Percentiles rank a stretch among this genome's conserved stretches.
Evolutionary conservation across 2,888 invertebrate genomes (phyloP).

Genomic region (Luperina nickerlii): DNA sequence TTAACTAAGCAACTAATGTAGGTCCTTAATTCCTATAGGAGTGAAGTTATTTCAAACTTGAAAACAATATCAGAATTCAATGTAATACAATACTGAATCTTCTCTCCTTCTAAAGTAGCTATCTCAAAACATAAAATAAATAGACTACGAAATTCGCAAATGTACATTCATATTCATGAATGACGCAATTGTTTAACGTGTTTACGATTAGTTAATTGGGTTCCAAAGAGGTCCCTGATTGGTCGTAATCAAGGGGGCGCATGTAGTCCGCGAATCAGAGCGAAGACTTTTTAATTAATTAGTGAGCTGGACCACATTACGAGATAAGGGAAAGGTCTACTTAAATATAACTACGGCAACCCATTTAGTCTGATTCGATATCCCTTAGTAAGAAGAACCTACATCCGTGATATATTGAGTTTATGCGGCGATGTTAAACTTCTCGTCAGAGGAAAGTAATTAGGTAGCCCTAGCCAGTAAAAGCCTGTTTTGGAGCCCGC

Average conservation of each 20-base stretch:
- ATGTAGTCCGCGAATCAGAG: slow-evolving; percentile 39
- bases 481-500: slow-evolving; percentile 35
- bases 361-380: slow-evolving; percentile 60
- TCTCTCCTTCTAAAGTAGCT: slow-evolving; percentile 7
- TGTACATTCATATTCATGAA: slow-evolving; percentile 65
- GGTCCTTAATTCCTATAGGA: background rate
- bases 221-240: slow-evolving; percentile 49
- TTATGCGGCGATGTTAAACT: slow-evolving; percentile 31
- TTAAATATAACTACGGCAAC: slow-evolving; percentile 61
- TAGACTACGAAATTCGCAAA: slow-evolving; percentile 37
- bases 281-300: slow-evolving; percentile 67
- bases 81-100: slow-evolving; percentile 6
- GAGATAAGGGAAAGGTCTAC: slow-evolving; percentile 60
- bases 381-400: slow-evolving; percentile 25
- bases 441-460: slow-evolving; percentile 52
- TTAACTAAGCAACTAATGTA: background rate
- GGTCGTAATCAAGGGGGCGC: slow-evolving; percentile 54
- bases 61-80: slow-evolving; percentile 27
- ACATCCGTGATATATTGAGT: slow-evolving; percentile 39
- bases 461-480: slow-evolving; percentile 39
- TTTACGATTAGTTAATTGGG: slow-evolving; percentile 61
- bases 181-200: slow-evolving; percentile 53
- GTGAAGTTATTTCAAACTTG: slow-evolving; percentile 1
- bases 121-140: slow-evolving; percentile 54
- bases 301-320: slow-evolving; percentile 58